These are phyloP conservation scores for Nannospalax galili DNA, from an alignment of 2,113 vertebrate genomes.

Conservation along the genomic window DNA sequence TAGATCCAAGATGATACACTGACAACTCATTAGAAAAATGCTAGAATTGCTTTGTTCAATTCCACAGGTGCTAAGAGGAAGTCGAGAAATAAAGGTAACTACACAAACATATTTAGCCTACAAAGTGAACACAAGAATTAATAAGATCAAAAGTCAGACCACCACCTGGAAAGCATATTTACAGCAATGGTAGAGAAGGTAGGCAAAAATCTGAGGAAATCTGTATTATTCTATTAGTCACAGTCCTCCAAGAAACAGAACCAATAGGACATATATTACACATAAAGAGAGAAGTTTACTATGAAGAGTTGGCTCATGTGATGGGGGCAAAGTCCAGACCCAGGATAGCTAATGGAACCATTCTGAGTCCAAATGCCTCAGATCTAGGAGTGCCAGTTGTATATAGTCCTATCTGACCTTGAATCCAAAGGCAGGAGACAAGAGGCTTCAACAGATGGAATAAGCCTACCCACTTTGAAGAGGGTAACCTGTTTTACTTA, in stretches of 20 bases:
- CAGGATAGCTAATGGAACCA: not conserved
- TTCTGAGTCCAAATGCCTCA: not conserved
- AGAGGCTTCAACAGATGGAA: not conserved
- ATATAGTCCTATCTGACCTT: not conserved
- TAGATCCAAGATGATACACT: not conserved
- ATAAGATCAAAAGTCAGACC: slow-evolving; percentile 33
- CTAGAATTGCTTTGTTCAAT: not conserved
- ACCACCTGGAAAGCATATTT: not conserved
- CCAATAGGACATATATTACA: no score
- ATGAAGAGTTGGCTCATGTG: not conserved
- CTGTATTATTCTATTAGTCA: not conserved
- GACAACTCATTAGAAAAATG: not conserved
- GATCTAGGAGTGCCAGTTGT: not conserved
- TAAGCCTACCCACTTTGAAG: not conserved
- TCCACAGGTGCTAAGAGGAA: not conserved
- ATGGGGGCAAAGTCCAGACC: not conserved
- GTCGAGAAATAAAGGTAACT: slow-evolving; percentile 1
- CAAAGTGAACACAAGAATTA: slow-evolving; percentile 30
- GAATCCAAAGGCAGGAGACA: not conserved
- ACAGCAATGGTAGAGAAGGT: not conserved
- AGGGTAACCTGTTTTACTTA: not conserved
- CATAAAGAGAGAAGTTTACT: not conserved
- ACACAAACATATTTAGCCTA: slow-evolving; percentile 40
- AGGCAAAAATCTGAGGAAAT: not conserved
- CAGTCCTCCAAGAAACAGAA: not conserved